Evolutionary conservation across 2,113 vertebrate species (phyloP).

Genomic region (Carlito syrichta): DNA sequence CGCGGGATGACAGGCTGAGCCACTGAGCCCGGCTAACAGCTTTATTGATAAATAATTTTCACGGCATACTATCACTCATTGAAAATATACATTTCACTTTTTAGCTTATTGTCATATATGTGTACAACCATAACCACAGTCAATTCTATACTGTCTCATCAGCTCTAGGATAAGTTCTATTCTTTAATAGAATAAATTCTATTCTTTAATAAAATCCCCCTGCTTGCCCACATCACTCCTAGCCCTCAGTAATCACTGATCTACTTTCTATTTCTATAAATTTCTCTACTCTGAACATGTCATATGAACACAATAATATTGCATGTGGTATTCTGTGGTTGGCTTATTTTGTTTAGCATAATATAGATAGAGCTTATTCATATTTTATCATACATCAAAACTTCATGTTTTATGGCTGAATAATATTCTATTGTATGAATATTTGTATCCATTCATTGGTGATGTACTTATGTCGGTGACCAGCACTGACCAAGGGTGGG

Average conservation of each 20-base stretch:
- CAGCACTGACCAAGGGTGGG: too few species aligned
- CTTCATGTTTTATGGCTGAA: neutral
- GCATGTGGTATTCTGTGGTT: neutral
- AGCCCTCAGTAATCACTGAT: neutral
- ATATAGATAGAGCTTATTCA: neutral
- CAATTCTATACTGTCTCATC: neutral
- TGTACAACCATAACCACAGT: neutral
- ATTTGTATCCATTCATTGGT: neutral
- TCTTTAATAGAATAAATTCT: too few species aligned
- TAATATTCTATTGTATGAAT: neutral
- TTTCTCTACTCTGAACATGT: neutral
- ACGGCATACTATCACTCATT: neutral
- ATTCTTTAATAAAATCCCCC: neutral
- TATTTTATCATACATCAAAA: neutral
- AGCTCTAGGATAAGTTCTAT: neutral
- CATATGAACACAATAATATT: neutral
- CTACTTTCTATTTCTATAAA: neutral
- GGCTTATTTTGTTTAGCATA: neutral
- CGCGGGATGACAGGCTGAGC: too few species aligned
- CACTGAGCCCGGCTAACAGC: too few species aligned
- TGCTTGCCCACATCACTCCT: neutral
- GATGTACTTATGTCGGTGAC: too few species aligned
- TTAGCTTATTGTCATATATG: neutral
- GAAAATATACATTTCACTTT: neutral
- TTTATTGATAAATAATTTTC: neutral